Conservation (phyloP, 2,888 invertebrate genomes). For the Laothoe populi region DNA sequence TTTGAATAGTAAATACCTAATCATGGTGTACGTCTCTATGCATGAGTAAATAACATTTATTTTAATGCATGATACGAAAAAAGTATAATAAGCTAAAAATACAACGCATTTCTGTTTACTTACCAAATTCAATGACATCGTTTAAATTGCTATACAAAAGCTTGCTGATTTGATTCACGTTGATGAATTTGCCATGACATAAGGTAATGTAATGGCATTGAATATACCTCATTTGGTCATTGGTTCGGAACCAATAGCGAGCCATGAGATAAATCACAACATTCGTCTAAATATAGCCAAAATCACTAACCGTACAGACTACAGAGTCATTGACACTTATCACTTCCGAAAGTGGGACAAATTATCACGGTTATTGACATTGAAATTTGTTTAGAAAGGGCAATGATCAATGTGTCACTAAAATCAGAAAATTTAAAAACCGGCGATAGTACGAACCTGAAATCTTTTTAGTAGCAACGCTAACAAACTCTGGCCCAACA, state of each 20-base stretch:
- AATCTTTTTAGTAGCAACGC: slow-evolving; percentile 63
- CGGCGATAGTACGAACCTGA: slow-evolving; percentile 57
- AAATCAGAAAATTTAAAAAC: neutral
- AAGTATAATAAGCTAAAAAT: no score
- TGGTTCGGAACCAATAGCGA: slow-evolving; percentile 1
- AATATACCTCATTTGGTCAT: neutral
- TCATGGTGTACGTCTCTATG: no score
- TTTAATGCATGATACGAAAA: no score
- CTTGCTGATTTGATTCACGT: no score
- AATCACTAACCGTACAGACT: neutral
- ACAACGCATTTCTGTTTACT: neutral
- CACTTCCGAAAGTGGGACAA: slow-evolving; percentile 11
- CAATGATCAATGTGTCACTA: no score
- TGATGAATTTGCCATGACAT: neutral
- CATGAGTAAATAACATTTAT: no score
- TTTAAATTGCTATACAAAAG: neutral
- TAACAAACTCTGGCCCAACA: slow-evolving; percentile 78
- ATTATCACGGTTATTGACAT: slow-evolving; percentile 23
- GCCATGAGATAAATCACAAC: neutral
- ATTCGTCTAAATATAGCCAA: slow-evolving; percentile 8
- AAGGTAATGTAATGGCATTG: neutral
- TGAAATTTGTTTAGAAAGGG: slow-evolving; percentile 4
- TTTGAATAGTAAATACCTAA: no score
- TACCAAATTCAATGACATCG: neutral
- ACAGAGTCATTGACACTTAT: slow-evolving; percentile 17